Conservation (phyloP, 2,888 invertebrate species). For the Argyresthia goedartella region DNA sequence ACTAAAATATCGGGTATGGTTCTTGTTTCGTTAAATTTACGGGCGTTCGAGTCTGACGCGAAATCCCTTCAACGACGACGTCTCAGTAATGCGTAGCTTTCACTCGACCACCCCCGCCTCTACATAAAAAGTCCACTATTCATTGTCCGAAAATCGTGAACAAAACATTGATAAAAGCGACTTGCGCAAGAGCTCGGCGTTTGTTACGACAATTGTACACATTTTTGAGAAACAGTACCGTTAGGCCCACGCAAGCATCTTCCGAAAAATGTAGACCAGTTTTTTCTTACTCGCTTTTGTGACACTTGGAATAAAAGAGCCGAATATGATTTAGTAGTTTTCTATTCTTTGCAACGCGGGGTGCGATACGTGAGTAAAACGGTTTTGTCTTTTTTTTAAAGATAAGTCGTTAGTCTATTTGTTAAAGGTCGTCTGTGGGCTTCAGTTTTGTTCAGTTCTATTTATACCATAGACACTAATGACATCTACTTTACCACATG, state of each 20-base stretch:
- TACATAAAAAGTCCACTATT: slow-evolving; percentile 14
- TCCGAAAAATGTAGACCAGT: slow-evolving; percentile 48
- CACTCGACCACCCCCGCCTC: slow-evolving; percentile 52
- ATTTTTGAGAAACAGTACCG: slow-evolving; percentile 26
- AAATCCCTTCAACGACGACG: slow-evolving; percentile 14
- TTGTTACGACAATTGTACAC: slow-evolving; percentile 5
- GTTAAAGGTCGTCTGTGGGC: neutral
- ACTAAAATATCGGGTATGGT: neutral
- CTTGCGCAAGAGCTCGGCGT: slow-evolving; percentile 52
- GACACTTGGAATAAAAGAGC: slow-evolving; percentile 37
- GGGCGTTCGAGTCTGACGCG: neutral
- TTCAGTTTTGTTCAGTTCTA: neutral
- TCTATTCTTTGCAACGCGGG: slow-evolving; percentile 24
- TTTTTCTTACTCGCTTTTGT: slow-evolving; percentile 35
- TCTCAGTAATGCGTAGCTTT: slow-evolving; percentile 30
- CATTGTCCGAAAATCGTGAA: slow-evolving; percentile 36
- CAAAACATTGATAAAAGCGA: slow-evolving; percentile 38
- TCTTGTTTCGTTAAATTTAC: no score
- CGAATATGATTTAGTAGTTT: slow-evolving; percentile 56
- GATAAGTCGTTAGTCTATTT: neutral
- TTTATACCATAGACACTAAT: neutral
- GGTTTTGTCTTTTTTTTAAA: neutral
- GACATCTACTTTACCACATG: neutral
- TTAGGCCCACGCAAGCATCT: slow-evolving; percentile 42
- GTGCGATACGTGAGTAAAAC: neutral